Conservation (phyloP, 2,797 vertebrate species). For the Acipenser ruthenus region DNA sequence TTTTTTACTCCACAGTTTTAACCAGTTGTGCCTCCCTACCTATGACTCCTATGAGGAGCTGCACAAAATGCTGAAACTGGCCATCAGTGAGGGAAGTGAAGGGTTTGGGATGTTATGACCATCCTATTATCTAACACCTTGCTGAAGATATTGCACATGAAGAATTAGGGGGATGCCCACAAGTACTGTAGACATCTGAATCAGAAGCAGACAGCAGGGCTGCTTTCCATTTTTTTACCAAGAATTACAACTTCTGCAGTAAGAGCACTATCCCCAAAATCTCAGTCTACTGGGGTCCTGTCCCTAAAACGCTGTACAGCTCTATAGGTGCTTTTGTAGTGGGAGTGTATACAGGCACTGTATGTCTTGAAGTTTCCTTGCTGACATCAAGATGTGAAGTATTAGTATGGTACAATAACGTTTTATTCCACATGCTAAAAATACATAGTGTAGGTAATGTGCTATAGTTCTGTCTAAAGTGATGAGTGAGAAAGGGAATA, state of each 20-base stretch:
- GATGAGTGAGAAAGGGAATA: too few species aligned
- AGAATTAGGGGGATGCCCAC: too few species aligned
- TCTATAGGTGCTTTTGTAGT: conserved; percentile 20
- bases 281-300: too few species aligned
- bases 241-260: too few species aligned
- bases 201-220: too few species aligned
- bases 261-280: too few species aligned
- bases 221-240: too few species aligned
- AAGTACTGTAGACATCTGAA: too few species aligned
- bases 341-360: conserved; percentile 28
- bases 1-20: conserved; percentile 71
- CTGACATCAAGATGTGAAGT: not conserved
- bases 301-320: too few species aligned
- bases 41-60: conserved; percentile 98
- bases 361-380: conserved; percentile 31
- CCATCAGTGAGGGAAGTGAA: conserved; percentile 97
- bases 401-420: conserved; percentile 14
- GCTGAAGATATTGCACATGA: not conserved
- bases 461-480: too few species aligned
- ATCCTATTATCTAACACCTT: conserved; percentile 2
- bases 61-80: conserved; percentile 95
- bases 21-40: conserved; percentile 98
- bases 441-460: conserved; percentile 30
- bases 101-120: conserved; percentile 96
- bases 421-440: conserved; percentile 44